A percentile compares a stretch with the other conserved stretches of the same genome.
phyloP scores from a whole-genome alignment of 2,113 vertebrate species.

The Gallinago paraguaiae region DNA sequence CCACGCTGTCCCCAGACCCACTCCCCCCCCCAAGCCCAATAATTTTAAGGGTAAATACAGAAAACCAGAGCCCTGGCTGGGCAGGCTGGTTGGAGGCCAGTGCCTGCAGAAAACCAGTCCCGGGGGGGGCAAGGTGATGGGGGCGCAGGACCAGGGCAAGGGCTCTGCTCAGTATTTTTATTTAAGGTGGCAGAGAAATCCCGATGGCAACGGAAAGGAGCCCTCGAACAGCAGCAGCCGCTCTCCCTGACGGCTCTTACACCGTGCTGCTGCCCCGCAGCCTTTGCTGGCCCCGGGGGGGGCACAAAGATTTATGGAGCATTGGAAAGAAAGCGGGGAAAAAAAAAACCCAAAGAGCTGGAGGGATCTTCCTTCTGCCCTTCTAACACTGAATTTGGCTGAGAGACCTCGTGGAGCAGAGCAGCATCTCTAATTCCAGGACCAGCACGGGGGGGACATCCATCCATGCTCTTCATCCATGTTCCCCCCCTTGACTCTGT shows the following conservation, averaged over 20 bases:
- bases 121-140: accelerated
- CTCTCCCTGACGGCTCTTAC: accelerated
- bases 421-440: background rate
- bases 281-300: background rate
- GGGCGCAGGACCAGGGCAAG: background rate
- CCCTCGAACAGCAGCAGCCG: accelerated
- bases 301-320: accelerated
- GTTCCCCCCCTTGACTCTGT: no score
- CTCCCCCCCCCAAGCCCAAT: accelerated
- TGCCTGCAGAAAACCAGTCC: background rate
- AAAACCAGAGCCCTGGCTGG: background rate
- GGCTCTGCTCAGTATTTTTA: background rate
- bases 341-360: accelerated
- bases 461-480: no score
- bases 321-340: accelerated
- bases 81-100: background rate
- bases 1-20: accelerated
- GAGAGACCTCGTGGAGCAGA: background rate
- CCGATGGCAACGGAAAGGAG: background rate
- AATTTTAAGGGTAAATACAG: background rate
- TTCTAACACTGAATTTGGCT: background rate
- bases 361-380: background rate
- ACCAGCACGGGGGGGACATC: no score
- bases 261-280: accelerated
- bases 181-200: constrained; percentile 24